Conservation (phyloP, 1,140 invertebrate species). For the Penaeus japonicus region DNA sequence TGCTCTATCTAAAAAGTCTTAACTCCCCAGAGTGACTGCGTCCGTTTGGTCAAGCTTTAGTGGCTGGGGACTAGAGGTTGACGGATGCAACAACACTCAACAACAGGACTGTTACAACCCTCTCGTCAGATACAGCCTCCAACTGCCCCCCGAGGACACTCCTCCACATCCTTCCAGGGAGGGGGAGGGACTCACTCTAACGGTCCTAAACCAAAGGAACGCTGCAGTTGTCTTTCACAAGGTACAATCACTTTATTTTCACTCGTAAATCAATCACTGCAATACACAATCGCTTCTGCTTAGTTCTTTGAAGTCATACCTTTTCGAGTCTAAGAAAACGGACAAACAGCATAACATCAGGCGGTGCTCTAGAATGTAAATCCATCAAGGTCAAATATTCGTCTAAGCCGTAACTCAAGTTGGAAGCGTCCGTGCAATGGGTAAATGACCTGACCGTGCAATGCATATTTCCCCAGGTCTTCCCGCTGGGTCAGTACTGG, state of each 20-base stretch:
- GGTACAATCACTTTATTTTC: neutral
- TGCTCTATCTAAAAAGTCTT: neutral
- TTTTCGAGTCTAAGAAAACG: too few relatives aligned
- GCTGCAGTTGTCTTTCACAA: conserved; percentile 10
- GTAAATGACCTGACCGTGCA: neutral
- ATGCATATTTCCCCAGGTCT: too few relatives aligned
- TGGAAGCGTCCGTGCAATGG: neutral
- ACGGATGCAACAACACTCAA: neutral
- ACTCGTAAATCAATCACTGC: too few relatives aligned
- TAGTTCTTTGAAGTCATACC: too few relatives aligned
- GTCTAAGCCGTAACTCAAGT: neutral
- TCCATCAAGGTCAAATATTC: too few relatives aligned
- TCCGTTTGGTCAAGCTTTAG: neutral
- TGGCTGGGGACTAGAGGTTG: conserved; percentile 11
- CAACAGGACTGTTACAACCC: neutral
- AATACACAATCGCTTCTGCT: too few relatives aligned
- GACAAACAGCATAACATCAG: too few relatives aligned
- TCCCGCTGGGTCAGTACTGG: too few relatives aligned
- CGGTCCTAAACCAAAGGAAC: conserved; percentile 28
- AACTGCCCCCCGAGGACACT: neutral
- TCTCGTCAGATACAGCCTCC: neutral
- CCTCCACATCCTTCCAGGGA: neutral
- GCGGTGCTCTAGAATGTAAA: too few relatives aligned
- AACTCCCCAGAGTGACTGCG: neutral
- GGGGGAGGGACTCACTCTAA: neutral